Percentiles rank a stretch among this genome's conserved stretches.
Conservation (phyloP, 2,797 vertebrate species). For the Protosalanx chinensis region DNA sequence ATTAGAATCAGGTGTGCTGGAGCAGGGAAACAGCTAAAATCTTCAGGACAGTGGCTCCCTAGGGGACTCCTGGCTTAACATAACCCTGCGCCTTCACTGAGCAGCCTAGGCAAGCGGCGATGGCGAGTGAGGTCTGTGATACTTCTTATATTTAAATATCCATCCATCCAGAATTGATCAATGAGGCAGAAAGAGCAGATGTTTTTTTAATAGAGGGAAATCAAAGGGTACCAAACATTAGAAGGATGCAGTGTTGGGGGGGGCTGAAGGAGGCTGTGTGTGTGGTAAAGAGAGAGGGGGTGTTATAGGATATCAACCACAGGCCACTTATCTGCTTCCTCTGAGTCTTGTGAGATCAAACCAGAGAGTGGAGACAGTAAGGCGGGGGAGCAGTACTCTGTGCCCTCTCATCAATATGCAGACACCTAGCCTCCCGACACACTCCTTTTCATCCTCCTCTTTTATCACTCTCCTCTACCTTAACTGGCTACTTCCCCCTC, state of each 20-base stretch:
- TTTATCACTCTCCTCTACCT: not conserved
- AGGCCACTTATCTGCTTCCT: not conserved
- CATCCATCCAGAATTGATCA: too few relatives aligned
- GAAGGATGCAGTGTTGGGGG: not conserved
- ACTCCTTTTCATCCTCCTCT: not conserved
- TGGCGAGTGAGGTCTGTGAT: too few relatives aligned
- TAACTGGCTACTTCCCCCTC: not conserved
- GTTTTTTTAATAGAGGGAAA: too few relatives aligned
- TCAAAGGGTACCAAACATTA: too few relatives aligned
- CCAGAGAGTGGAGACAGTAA: slow-evolving; percentile 42
- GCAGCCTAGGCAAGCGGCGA: too few relatives aligned
- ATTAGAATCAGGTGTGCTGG: too few relatives aligned
- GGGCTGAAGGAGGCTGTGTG: not conserved
- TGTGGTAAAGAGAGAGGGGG: not conserved
- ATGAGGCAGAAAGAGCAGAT: too few relatives aligned
- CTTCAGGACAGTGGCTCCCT: too few relatives aligned
- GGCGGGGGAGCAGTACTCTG: slow-evolving; percentile 6
- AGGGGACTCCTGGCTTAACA: too few relatives aligned
- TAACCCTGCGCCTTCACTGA: too few relatives aligned
- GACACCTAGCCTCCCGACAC: slow-evolving; percentile 37
- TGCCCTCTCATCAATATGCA: slow-evolving; percentile 60
- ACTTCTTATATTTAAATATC: too few relatives aligned
- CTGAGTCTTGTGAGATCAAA: slow-evolving; percentile 1
- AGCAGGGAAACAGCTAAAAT: too few relatives aligned
- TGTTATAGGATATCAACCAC: not conserved